Base-by-base conservation (phyloP, 1,140 invertebrate genomes). In the Aphelenchoides besseyi region DNA sequence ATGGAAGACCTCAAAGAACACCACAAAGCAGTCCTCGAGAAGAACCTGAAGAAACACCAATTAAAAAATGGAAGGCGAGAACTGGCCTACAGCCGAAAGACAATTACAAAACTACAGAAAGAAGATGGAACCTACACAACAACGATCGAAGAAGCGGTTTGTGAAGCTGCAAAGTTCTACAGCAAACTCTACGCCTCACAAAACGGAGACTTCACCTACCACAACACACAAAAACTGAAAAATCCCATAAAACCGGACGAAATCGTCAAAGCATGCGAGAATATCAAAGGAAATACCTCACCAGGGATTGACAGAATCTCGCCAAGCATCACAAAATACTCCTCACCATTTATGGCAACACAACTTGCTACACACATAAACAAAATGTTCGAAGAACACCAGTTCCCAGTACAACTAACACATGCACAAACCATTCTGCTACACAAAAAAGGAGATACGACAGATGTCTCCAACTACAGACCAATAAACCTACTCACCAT, bases 401-500 rank as follows among this genome's bases (percentile, higher is more conserved):
- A 68, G 23, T 53, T 55, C 9, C 66, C 74, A 26, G 18, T 26
- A 37, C 28, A 71, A 23, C 12, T 74, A 35, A 35, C 41, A 2
- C 2, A 70, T n/a, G 37, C 70, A 33, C 12, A 62, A 5, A 71
- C 69, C 2, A 76, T 74, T 32, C 26, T 76, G 12, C 16, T 76
- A 1, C 30, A 18, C 33, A 73, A 76, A 48, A 72, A 61, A 55
- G 68, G 16, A 12, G 74, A 76, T 18, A 2, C 33, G 23, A 55
- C 12, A 26, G 18, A 72, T 2, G 3, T 35, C 26, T 2, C 30
- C 30, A 75, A 74, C 37, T 73, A 73, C 55, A 28, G 69, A 9
- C 74, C 74, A n/a, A 77, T 76, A 35, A 68, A 70, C 16, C 68
- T 74, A 3, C 62, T 76, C 18, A 57, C 74, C 12, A 48, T 63